These are phyloP conservation scores for Muricea muricata DNA, from an alignment of 92 coral and sea anemone genomes.

Conservation along the genomic window DNA sequence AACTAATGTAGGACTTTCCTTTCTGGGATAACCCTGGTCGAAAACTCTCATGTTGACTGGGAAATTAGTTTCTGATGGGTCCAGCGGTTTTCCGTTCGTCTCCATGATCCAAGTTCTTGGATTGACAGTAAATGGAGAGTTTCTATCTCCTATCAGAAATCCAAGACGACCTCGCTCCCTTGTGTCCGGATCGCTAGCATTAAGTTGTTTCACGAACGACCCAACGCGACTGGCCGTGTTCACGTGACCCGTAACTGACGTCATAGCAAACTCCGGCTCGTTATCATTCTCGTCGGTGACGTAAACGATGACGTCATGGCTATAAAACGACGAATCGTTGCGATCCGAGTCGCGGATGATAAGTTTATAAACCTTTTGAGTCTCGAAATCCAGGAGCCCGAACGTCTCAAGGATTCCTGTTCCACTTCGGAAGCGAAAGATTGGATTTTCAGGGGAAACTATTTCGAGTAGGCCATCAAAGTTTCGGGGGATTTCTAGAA, in stretches of 20 bases:
- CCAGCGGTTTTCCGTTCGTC: constrained; percentile 58
- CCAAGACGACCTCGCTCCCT: constrained; percentile 59
- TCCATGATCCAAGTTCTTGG: constrained; percentile 76
- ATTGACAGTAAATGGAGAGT: constrained; percentile 69
- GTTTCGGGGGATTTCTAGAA: constrained; percentile 79
- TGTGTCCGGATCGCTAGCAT: constrained; percentile 80
- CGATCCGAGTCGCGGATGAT: constrained; percentile 69
- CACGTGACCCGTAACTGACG: constrained; percentile 58
- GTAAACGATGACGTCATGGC: constrained; percentile 59
- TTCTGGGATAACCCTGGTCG: constrained; percentile 86
- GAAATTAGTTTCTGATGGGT: constrained; percentile 57
- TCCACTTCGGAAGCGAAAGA: constrained; percentile 77
- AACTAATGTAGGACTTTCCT: constrained; percentile 52
- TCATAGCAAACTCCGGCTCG: constrained; percentile 74
- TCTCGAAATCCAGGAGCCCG: constrained; percentile 71
- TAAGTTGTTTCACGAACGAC: constrained; percentile 64
- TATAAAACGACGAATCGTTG: constrained; percentile 40
- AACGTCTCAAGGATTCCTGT: constrained; percentile 55
- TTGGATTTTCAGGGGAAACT: constrained; percentile 78
- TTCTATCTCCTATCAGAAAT: constrained; percentile 74
- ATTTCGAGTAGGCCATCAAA: constrained; percentile 82
- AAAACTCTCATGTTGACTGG: constrained; percentile 58
- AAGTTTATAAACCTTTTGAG: constrained; percentile 60
- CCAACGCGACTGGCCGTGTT: constrained; percentile 66
- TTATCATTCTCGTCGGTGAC: constrained; percentile 89